Evolutionary conservation across 2,113 vertebrate genomes (phyloP).

Genomic region (mouse (Mus musculus)): GRCm39 chr13:110002001-110002500

Average conservation of each 20-base stretch:
- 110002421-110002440: background rate
- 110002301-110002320: background rate
- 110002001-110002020: background rate
- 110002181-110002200: background rate
- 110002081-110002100: background rate
- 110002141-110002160: background rate
- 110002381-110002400: background rate
- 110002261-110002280: background rate
- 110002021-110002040: background rate
- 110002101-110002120: background rate
- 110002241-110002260: background rate
- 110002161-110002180: background rate
- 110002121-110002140: background rate
- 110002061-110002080: background rate
- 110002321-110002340: background rate
- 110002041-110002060: background rate
- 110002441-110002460: background rate
- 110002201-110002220: background rate
- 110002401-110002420: background rate
- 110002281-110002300: no score
- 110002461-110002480: background rate
- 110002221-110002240: conserved; percentile 26
- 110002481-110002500: background rate
- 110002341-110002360: background rate
- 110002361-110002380: background rate